Evolutionary conservation across 2,888 invertebrate genomes (phyloP).

Genomic region (Drosophila fulvimacula): DNA sequence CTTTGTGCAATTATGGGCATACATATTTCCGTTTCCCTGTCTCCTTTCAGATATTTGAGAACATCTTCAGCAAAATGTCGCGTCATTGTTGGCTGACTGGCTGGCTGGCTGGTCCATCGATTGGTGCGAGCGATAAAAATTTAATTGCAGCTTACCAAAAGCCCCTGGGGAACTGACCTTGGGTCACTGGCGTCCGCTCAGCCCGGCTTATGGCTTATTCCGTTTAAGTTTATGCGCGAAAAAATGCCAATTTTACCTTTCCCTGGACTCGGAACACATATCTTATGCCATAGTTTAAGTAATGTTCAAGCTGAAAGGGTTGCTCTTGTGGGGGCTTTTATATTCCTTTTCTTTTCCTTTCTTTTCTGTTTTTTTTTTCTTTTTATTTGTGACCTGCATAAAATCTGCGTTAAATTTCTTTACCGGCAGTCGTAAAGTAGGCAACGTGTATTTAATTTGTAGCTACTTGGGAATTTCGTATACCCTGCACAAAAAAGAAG

Average conservation of each 20-base stretch:
- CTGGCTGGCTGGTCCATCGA: constrained; percentile 36
- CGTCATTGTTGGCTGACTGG: constrained; percentile 46
- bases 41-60: constrained; percentile 9
- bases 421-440: constrained; percentile 52
- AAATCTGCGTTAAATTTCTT: constrained; percentile 56
- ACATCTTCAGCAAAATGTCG: constrained; percentile 18
- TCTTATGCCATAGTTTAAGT: constrained; percentile 48
- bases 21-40: background rate
- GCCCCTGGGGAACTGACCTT: constrained; percentile 37
- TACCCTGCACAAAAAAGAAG: constrained; percentile 12
- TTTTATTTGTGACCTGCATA: constrained; percentile 47
- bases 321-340: constrained; percentile 15
- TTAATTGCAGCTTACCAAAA: constrained; percentile 47
- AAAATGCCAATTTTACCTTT: constrained; percentile 38
- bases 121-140: constrained; percentile 38
- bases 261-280: constrained; percentile 18
- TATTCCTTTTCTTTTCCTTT: constrained; percentile 4
- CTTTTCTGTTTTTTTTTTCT: background rate
- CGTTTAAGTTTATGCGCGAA: constrained; percentile 30
- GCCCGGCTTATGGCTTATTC: constrained; percentile 23
- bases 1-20: constrained; percentile 70
- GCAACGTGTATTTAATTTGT: constrained; percentile 60
- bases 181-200: constrained; percentile 2
- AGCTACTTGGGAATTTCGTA: constrained; percentile 25
- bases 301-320: constrained; percentile 43